phyloP scores from a whole-genome alignment of 2,113 vertebrate genomes.

The Willisornis vidua region DNA sequence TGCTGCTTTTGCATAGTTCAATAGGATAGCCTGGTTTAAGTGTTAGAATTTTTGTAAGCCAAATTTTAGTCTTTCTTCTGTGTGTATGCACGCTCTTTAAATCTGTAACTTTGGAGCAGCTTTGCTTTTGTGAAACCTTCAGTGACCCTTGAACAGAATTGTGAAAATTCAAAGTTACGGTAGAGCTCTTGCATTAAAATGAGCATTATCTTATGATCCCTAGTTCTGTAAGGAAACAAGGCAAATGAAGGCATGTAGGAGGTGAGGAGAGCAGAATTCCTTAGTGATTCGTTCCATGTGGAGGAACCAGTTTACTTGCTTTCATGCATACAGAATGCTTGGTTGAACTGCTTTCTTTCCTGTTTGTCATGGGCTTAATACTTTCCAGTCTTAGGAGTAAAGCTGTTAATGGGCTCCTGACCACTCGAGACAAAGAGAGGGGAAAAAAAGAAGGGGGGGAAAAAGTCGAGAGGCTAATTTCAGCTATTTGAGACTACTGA shows the following conservation, averaged over 20 bases:
- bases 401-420: not conserved
- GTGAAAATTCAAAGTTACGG: not conserved
- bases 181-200: not conserved
- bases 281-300: not conserved
- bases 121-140: not conserved
- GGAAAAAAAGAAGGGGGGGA: fast-evolving
- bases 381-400: not conserved
- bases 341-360: not conserved
- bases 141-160: not conserved
- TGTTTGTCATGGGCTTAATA: not conserved
- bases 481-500: not conserved
- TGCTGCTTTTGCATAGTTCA: not conserved
- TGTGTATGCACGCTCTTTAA: not conserved
- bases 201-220: not conserved
- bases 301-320: not conserved
- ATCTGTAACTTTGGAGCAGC: not conserved
- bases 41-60: not conserved
- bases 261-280: not conserved
- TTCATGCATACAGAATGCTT: not conserved
- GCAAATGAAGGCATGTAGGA: not conserved
- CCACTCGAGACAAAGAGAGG: not conserved
- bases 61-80: not conserved
- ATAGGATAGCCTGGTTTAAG: not conserved
- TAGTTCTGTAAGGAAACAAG: not conserved
- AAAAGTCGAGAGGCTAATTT: not conserved